Conservation (phyloP, 2,797 vertebrate genomes). For the Hipposideros larvatus region DNA sequence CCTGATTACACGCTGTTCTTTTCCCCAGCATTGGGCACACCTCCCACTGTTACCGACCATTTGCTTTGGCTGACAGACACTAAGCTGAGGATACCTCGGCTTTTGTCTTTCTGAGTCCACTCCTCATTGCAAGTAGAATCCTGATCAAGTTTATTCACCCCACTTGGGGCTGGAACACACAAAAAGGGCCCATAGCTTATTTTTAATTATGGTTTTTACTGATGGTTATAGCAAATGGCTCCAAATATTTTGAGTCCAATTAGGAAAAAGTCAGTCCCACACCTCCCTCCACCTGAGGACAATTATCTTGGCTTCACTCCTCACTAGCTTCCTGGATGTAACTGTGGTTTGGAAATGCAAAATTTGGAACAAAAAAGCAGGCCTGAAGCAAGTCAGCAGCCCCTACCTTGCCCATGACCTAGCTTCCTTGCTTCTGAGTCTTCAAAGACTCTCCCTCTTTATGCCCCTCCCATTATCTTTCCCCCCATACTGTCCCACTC, state of each 20-base stretch:
- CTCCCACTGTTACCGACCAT: not conserved
- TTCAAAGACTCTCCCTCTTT: not conserved
- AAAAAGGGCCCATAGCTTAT: not conserved
- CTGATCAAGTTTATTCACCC: not conserved
- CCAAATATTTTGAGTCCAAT: not conserved
- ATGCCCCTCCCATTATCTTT: not conserved
- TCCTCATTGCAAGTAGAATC: not conserved
- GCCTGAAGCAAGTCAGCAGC: not conserved
- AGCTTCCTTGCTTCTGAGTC: not conserved
- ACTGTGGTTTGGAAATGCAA: not conserved
- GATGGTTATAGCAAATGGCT: not conserved
- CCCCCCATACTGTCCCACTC: not conserved
- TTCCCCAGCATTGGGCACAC: not conserved
- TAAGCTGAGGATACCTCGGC: not conserved
- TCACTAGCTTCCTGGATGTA: not conserved
- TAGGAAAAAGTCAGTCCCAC: not conserved
- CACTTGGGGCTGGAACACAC: not conserved
- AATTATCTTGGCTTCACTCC: not conserved
- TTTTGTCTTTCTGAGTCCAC: not conserved
- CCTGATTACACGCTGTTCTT: not conserved
- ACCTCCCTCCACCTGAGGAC: not conserved
- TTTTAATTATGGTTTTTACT: not conserved
- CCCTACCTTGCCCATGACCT: not conserved
- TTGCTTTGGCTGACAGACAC: not conserved
- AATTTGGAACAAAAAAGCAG: not conserved